Percentiles rank a stretch among this genome's conserved stretches.
phyloP scores from a whole-genome alignment of 2,113 vertebrate species.

The Gadus macrocephalus region DNA sequence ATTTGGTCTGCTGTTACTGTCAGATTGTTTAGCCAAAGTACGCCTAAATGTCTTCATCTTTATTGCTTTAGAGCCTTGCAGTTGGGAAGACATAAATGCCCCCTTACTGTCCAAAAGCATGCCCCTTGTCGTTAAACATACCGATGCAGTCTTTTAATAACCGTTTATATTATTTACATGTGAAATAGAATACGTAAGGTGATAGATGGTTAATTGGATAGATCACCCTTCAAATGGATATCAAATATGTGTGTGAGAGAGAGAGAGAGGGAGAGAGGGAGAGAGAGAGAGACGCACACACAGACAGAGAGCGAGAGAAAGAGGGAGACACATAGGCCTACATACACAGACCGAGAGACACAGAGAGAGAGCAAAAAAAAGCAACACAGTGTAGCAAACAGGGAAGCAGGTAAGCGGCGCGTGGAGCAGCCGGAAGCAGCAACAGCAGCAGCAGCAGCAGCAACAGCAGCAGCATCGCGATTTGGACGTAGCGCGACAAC shows the following conservation, averaged over 20 bases:
- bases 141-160: too few species aligned
- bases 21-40: too few species aligned
- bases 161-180: too few species aligned
- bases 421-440: conserved; percentile 58
- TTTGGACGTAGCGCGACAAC: conserved; percentile 39
- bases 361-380: conserved; percentile 14
- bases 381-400: conserved; percentile 31
- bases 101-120: too few species aligned
- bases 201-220: background rate
- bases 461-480: conserved; percentile 39
- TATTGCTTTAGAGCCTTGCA: too few species aligned
- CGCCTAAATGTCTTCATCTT: too few species aligned
- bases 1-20: too few species aligned
- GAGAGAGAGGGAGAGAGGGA: background rate
- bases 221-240: too few species aligned
- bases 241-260: background rate
- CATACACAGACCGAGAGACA: background rate
- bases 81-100: too few species aligned
- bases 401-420: conserved; percentile 49
- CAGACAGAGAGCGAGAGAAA: background rate
- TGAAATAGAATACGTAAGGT: too few species aligned
- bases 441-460: conserved; percentile 38
- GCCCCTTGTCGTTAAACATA: too few species aligned
- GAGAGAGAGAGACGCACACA: too few species aligned
- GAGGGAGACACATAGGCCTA: background rate